A percentile compares a stretch with the other conserved stretches of the same genome.
phyloP scores from a whole-genome alignment of 1,140 invertebrate species.

The Limonius californicus region DNA sequence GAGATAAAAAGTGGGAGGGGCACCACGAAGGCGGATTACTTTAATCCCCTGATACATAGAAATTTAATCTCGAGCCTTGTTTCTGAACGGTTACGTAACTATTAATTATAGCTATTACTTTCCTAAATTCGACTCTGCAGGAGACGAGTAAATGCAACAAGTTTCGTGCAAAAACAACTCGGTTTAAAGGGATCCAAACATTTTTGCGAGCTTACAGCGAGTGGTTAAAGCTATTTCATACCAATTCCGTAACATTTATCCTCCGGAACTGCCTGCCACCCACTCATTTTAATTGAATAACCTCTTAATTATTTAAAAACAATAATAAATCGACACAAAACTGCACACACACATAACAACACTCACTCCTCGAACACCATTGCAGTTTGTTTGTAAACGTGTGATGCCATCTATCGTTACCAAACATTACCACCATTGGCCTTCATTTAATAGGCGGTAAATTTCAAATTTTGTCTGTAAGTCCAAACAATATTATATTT shows the following conservation, averaged over 20 bases:
- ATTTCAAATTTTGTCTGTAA: not conserved
- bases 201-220: no score
- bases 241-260: slow-evolving; percentile 34
- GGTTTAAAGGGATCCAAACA: no score
- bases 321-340: not conserved
- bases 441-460: not conserved
- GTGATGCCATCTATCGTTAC: not conserved
- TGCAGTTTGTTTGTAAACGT: not conserved
- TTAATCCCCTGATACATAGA: not conserved
- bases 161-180: no score
- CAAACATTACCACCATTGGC: no score
- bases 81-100: not conserved
- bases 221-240: slow-evolving; percentile 21
- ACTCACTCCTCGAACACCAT: not conserved
- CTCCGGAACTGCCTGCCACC: slow-evolving; percentile 32
- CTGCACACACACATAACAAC: not conserved
- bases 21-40: not conserved
- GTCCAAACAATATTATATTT: not conserved
- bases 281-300: slow-evolving; percentile 26
- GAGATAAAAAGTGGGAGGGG: slow-evolving; percentile 23
- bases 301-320: not conserved
- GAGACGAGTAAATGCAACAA: slow-evolving; percentile 21
- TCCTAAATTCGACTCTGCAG: slow-evolving; percentile 2
- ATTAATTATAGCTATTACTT: slow-evolving; percentile 7
- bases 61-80: slow-evolving; percentile 3